A percentile compares a stretch with the other conserved stretches of the same genome.
phyloP scores from a whole-genome alignment of 2,888 invertebrate species.

The Portevinia maculata region DNA sequence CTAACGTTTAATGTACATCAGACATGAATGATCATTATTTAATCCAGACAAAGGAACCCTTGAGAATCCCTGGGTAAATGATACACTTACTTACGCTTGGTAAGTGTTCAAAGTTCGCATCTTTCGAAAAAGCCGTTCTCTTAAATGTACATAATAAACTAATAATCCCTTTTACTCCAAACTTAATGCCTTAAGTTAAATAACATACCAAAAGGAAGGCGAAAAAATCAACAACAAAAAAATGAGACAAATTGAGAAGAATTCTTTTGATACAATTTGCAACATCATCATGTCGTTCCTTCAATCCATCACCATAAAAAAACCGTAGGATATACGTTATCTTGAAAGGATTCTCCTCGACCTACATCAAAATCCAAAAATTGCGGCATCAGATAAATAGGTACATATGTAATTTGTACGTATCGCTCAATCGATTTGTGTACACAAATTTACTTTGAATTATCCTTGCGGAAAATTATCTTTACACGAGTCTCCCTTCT shows the following conservation, averaged over 20 bases:
- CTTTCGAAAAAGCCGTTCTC: background rate
- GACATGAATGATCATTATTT: constrained; percentile 5
- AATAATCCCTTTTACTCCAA: constrained; percentile 44
- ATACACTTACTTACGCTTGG: background rate
- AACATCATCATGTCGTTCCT: constrained; percentile 41
- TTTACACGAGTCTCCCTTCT: constrained; percentile 44
- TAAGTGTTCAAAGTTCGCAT: constrained; percentile 30
- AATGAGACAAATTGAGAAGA: too few relatives aligned
- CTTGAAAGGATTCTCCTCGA: constrained; percentile 5
- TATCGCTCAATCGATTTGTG: constrained; percentile 63
- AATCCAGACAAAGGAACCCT: constrained; percentile 20
- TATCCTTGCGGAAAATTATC: constrained; percentile 71
- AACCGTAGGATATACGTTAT: constrained; percentile 19
- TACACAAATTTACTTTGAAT: constrained; percentile 67
- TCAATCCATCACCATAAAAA: constrained; percentile 27
- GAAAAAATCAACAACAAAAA: too few relatives aligned
- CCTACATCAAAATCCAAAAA: constrained; percentile 52
- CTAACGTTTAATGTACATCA: background rate
- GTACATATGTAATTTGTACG: constrained; percentile 6
- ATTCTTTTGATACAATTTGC: constrained; percentile 26
- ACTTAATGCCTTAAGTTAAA: constrained; percentile 26
- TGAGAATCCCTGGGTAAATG: background rate
- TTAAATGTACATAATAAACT: constrained; percentile 33
- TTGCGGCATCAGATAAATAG: constrained; percentile 41
- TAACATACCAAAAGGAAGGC: background rate